phyloP scores from a whole-genome alignment of 2,888 invertebrate species.

The Cheilosia soror region DNA sequence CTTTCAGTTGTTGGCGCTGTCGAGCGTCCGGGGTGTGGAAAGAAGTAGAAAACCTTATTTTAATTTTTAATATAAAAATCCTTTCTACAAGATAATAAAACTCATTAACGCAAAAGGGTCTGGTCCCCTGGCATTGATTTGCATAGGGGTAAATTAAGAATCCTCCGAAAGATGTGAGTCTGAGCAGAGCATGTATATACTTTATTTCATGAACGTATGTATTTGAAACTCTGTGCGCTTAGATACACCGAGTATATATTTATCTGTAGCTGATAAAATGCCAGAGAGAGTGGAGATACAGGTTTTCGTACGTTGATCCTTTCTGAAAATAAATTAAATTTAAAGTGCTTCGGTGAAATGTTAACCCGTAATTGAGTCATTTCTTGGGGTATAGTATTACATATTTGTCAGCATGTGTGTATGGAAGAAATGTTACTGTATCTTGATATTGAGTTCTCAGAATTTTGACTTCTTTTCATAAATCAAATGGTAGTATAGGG shows the following conservation, averaged over 20 bases:
- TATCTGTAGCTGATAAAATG: constrained; percentile 36
- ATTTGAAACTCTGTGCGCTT: background rate
- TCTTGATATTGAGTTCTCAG: too few relatives aligned
- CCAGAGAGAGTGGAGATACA: constrained; percentile 30
- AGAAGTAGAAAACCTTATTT: constrained; percentile 71
- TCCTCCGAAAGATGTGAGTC: constrained; percentile 64
- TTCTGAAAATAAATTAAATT: constrained; percentile 70
- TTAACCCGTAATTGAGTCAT: constrained; percentile 20
- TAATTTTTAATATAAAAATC: constrained; percentile 76
- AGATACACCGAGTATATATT: constrained; percentile 14
- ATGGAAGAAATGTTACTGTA: too few relatives aligned
- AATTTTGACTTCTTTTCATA: too few relatives aligned
- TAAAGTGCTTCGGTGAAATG: constrained; percentile 67
- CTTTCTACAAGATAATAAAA: constrained; percentile 76
- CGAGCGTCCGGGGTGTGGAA: background rate
- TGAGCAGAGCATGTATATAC: background rate
- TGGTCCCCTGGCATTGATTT: constrained; percentile 75
- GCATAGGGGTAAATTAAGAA: constrained; percentile 76
- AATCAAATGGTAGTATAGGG: too few relatives aligned
- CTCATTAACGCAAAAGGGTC: constrained; percentile 76
- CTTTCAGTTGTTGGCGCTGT: constrained; percentile 7
- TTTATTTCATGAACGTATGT: background rate
- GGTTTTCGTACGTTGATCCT: constrained; percentile 55
- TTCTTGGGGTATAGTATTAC: constrained; percentile 22
- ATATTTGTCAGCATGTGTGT: too few relatives aligned